Evolutionary conservation across 37 sponge, comb jelly and placozoan genomes (phyloP).

Genomic region (Aphrocallistes beatrix): DNA sequence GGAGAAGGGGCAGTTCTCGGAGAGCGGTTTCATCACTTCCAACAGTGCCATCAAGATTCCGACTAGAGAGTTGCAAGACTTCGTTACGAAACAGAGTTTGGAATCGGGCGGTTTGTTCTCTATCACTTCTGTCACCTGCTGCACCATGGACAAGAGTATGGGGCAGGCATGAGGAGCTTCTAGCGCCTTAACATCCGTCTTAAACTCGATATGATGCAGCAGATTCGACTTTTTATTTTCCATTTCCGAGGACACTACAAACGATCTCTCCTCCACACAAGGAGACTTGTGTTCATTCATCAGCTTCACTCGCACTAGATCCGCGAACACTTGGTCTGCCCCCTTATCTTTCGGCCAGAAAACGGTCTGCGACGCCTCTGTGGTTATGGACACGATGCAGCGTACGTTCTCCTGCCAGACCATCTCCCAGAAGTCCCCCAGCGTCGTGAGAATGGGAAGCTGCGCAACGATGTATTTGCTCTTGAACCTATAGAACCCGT

Average conservation of each 20-base stretch:
- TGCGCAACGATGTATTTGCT: background rate
- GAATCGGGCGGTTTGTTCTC: background rate
- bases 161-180: background rate
- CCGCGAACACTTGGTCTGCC: background rate
- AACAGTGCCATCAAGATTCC: background rate
- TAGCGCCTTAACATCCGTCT: background rate
- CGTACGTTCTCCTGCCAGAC: conserved; percentile 13
- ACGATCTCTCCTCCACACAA: background rate
- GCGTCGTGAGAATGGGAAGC: background rate
- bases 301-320: background rate
- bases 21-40: background rate
- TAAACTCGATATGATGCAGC: background rate
- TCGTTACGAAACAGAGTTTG: background rate
- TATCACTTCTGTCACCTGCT: background rate
- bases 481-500: background rate
- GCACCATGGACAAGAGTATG: background rate
- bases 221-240: background rate
- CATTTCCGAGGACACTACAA: background rate
- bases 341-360: background rate
- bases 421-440: conserved; percentile 13
- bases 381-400: background rate
- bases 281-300: background rate
- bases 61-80: background rate
- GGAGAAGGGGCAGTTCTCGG: background rate
- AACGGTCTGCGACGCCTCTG: background rate